Evolutionary conservation across 2,888 invertebrate genomes (phyloP).

Genomic region (Stictocephala bisonia): DNA sequence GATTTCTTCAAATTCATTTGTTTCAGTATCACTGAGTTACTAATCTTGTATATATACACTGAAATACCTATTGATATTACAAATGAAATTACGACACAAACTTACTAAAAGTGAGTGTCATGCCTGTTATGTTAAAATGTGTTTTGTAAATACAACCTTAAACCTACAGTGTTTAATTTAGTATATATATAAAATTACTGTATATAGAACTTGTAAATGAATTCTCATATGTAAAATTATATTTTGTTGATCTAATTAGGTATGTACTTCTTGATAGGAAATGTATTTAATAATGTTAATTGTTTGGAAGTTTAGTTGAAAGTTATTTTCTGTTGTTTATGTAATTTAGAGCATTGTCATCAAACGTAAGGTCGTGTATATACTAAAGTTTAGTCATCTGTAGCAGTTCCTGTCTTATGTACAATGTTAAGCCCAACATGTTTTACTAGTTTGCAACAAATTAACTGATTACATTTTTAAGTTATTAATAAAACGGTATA

Average conservation of each 20-base stretch:
- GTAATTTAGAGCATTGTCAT: background rate
- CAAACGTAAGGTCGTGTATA: slow-evolving; percentile 25
- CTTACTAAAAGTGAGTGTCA: no score
- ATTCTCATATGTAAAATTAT: slow-evolving; percentile 25
- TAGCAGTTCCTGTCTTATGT: slow-evolving; percentile 28
- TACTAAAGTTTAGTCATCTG: slow-evolving; percentile 19
- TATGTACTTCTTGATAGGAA: slow-evolving; percentile 1
- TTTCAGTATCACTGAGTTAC: no score
- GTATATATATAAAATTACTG: background rate
- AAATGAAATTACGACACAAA: no score
- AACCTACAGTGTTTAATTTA: slow-evolving; percentile 13
- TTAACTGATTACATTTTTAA: no score
- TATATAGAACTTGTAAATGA: slow-evolving; percentile 29
- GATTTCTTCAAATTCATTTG: no score
- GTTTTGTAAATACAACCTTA: slow-evolving; percentile 2
- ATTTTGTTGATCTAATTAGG: slow-evolving; percentile 24
- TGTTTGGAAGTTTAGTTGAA: slow-evolving; percentile 39
- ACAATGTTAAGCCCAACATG: no score
- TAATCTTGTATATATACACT: no score
- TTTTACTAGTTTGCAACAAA: no score
- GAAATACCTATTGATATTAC: no score
- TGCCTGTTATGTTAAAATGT: no score
- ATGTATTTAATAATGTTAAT: slow-evolving; percentile 38
- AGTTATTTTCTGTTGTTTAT: slow-evolving; percentile 37
- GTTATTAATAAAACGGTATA: no score